phyloP scores from a whole-genome alignment of 2,113 vertebrate genomes.

The Madoqua kirkii region DNA sequence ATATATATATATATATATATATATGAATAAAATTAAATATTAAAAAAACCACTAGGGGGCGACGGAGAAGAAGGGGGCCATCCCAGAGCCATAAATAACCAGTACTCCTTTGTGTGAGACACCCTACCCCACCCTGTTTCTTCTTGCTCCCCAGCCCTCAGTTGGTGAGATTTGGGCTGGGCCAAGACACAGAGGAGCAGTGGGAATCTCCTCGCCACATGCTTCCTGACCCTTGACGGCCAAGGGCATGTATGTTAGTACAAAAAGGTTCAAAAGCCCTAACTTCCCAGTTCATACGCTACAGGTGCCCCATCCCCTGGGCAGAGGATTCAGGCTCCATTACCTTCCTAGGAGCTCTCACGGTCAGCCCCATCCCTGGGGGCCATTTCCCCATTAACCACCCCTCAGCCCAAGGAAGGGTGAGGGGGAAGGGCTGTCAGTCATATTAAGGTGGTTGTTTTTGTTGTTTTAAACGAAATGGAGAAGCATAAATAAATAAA shows the following conservation, averaged over 20 bases:
- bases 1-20: too few species aligned
- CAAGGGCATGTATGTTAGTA: conserved; percentile 57
- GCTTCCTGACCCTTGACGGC: conserved; percentile 48
- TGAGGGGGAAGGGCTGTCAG: too few species aligned
- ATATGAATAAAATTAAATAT: too few species aligned
- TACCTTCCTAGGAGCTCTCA: too few species aligned
- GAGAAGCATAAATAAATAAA: too few species aligned
- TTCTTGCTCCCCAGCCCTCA: background rate
- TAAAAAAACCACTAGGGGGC: conserved; percentile 61
- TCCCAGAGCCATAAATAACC: conserved; percentile 90
- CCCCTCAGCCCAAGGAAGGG: too few species aligned
- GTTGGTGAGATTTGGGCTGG: background rate
- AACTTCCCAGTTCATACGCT: background rate
- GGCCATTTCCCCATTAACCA: too few species aligned
- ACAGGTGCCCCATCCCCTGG: too few species aligned
- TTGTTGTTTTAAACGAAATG: too few species aligned
- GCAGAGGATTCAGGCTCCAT: too few species aligned
- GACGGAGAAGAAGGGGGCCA: conserved; percentile 79
- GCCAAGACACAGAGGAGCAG: conserved; percentile 2
- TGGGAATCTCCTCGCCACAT: background rate
- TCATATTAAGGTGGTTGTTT: too few species aligned
- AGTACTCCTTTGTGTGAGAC: conserved; percentile 91
- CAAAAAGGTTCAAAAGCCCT: conserved; percentile 53
- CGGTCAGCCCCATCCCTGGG: too few species aligned
- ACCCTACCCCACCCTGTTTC: background rate